Base-by-base conservation (phyloP, 2,797 vertebrate genomes). In the Onychomys torridus region DNA sequence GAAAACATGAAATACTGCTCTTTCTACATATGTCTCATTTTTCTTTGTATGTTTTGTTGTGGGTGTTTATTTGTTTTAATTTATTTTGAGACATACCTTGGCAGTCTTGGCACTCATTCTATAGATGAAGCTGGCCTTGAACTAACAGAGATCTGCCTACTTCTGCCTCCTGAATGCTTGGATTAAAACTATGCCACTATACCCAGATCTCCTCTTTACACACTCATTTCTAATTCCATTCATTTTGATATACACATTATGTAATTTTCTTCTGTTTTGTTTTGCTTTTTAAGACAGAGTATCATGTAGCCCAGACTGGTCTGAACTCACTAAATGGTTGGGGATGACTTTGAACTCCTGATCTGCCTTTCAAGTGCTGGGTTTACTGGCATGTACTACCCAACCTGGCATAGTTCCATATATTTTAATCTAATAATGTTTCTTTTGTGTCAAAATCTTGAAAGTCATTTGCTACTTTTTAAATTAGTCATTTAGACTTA, bases 401-500 rank as follows among this genome's bases (percentile, higher is more conserved):
- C n/a, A 16, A 6, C 4, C 69, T 49, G 52, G 25, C 10, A 19
- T 32, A 76, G 65, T 83, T 84, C 29, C 23, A 71, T 27, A 32
- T 76, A 91, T 76, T 78, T 91, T 86, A 89, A 95, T 46, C 29
- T 32, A 75, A 43, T 19, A n/a, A 32, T 63, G 6, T 78, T 96
- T 92, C 75, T 86, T 17, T 91, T 43, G 29, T 12, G 3, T 23
- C 27, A 76, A 23, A 81, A 93, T 67, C 43, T 21, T 75, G 5
- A 49, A 21, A 43, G 49, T 85, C 37, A 88, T 69, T 94, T 79
- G 49, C 7, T 89, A 52, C 0, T 9, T 21, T 90, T 84, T 91
- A 71, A 78, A 90, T 90, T 69, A 57, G 23, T 84, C 49, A 69
- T 89, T 96, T 94, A 73, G 32, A 29, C 2, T 77, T 95, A 76